Evolutionary conservation across 2,113 vertebrate species (phyloP).

Genomic region (Limanda limanda): DNA sequence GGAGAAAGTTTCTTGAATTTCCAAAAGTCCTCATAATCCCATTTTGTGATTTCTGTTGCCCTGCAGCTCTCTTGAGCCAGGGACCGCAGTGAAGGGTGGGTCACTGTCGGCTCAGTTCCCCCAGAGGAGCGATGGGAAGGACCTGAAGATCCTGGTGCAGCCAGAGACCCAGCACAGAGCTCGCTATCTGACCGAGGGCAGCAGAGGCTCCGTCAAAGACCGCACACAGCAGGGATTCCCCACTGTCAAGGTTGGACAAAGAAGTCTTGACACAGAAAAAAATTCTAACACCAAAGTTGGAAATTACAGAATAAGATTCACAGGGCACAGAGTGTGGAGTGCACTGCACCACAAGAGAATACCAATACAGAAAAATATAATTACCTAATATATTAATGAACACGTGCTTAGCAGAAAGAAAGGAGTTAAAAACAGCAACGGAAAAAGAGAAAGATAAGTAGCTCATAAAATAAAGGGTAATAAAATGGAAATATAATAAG

Average conservation of each 20-base stretch:
- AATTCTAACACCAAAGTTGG: neutral
- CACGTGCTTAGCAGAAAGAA: too few species aligned
- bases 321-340: too few species aligned
- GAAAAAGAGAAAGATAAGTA: too few species aligned
- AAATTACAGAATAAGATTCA: too few species aligned
- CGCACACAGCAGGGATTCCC: constrained; percentile 98
- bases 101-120: constrained; percentile 94
- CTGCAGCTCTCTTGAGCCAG: constrained; percentile 76
- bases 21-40: constrained; percentile 10
- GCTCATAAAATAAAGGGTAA: too few species aligned
- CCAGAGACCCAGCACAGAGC: constrained; percentile 98
- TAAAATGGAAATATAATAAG: too few species aligned
- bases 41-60: constrained; percentile 26
- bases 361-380: too few species aligned
- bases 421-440: too few species aligned
- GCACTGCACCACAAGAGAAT: too few species aligned
- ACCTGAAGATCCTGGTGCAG: constrained; percentile 98
- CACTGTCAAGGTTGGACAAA: constrained; percentile 91
- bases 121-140: constrained; percentile 93
- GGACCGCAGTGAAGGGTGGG: constrained; percentile 85
- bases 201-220: constrained; percentile 97
- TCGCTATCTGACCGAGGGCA: constrained; percentile 97
- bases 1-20: neutral
- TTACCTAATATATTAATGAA: too few species aligned
- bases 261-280: constrained; percentile 11